Evolutionary conservation across 2,888 invertebrate genomes (phyloP).

Genomic region (Synanthedon tipuliformis): DNA sequence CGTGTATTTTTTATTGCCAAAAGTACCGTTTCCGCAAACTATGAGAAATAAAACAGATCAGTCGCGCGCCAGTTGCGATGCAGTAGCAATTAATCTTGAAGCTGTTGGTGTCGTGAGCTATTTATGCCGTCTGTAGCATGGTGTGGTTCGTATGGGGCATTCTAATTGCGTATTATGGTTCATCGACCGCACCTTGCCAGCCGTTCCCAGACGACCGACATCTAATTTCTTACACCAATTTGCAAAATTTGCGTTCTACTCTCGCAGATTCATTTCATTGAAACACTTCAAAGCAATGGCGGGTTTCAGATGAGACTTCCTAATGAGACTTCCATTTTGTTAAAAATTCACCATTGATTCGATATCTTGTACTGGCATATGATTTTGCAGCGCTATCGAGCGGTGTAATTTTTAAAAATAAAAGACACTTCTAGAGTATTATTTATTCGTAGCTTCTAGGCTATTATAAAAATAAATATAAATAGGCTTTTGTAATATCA

Average conservation of each 20-base stretch:
- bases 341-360: too few species aligned
- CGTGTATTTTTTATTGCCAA: background rate
- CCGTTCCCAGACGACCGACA: conserved; percentile 36
- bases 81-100: conserved; percentile 47
- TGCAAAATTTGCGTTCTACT: conserved; percentile 28
- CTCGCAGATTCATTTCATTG: too few species aligned
- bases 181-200: conserved; percentile 48
- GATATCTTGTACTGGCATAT: too few species aligned
- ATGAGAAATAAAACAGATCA: background rate
- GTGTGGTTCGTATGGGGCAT: conserved; percentile 59
- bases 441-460: too few species aligned
- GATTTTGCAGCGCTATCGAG: too few species aligned
- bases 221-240: conserved; percentile 44
- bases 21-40: conserved; percentile 1
- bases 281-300: too few species aligned
- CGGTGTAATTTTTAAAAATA: too few species aligned
- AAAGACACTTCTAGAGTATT: too few species aligned
- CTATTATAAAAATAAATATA: too few species aligned
- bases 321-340: too few species aligned
- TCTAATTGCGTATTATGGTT: conserved; percentile 67
- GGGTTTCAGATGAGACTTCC: too few species aligned
- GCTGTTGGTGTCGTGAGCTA: conserved; percentile 49
- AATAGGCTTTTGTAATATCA: too few species aligned
- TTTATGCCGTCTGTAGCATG: conserved; percentile 54
- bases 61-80: conserved; percentile 23